phyloP scores from a whole-genome alignment of 2,888 invertebrate genomes.

The Ichneumoninae sp. region DNA sequence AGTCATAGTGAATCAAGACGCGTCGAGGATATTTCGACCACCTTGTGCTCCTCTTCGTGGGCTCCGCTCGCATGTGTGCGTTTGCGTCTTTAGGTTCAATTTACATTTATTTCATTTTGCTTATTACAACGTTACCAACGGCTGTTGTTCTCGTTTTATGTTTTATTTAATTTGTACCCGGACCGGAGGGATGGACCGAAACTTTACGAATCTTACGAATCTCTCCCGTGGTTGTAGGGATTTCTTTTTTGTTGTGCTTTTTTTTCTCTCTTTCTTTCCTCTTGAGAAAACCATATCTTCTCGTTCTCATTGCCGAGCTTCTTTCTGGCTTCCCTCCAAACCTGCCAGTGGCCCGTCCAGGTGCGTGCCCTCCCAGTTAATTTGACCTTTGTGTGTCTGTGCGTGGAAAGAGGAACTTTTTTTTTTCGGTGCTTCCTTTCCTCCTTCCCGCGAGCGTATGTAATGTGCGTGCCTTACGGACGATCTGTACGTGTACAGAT shows the following conservation, averaged over 20 bases:
- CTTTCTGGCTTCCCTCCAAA: slow-evolving; percentile 63
- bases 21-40: slow-evolving; percentile 55
- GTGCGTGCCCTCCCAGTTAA: slow-evolving; percentile 73
- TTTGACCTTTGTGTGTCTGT: slow-evolving; percentile 57
- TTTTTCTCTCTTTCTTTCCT: background rate
- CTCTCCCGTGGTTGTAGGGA: background rate
- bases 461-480: background rate
- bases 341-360: slow-evolving; percentile 73
- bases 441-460: slow-evolving; percentile 30
- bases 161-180: background rate
- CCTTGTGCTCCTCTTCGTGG: slow-evolving; percentile 30
- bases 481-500: background rate
- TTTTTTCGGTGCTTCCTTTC: slow-evolving; percentile 65
- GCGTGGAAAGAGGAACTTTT: slow-evolving; percentile 51
- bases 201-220: background rate
- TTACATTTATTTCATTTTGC: slow-evolving; percentile 32
- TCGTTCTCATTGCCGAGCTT: slow-evolving; percentile 51
- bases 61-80: background rate
- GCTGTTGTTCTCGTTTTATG: background rate
- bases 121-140: background rate
- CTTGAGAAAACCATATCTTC: slow-evolving; percentile 61
- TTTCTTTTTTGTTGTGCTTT: background rate
- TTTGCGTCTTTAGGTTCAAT: slow-evolving; percentile 18
- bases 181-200: background rate
- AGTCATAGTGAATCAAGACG: slow-evolving; percentile 58